Conservation (phyloP, 2,113 vertebrate genomes). For the Oreochromis spilurus region DNA sequence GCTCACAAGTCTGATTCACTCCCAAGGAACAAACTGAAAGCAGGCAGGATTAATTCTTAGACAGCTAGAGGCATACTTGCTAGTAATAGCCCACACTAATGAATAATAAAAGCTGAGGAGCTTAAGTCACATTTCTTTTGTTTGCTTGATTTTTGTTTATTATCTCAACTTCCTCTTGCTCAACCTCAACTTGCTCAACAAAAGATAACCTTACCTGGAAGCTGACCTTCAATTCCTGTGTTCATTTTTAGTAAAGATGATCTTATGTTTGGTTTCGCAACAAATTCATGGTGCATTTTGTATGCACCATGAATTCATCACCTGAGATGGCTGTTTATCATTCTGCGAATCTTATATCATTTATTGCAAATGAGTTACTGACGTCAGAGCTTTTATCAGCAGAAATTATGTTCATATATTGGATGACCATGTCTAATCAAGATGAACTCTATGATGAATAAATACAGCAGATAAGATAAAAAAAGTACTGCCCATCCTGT, state of each 20-base stretch:
- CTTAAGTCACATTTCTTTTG: background rate
- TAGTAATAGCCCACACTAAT: background rate
- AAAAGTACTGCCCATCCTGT: background rate
- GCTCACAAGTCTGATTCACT: slow-evolving; percentile 13
- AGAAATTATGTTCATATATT: background rate
- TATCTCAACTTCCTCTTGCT: background rate
- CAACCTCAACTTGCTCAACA: background rate
- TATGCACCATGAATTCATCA: background rate
- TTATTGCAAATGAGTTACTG: background rate
- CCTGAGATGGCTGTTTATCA: background rate
- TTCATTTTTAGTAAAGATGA: background rate
- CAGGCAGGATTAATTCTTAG: background rate
- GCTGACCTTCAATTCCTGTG: background rate
- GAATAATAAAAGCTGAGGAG: background rate
- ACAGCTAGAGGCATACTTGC: background rate
- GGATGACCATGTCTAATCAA: background rate
- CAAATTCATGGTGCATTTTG: background rate
- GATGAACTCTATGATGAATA: background rate
- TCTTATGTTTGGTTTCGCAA: background rate
- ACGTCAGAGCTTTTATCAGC: background rate
- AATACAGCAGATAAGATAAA: background rate
- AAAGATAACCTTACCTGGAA: background rate
- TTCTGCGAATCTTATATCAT: background rate
- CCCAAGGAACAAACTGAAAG: background rate
- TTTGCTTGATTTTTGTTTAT: background rate